A percentile compares a stretch with the other conserved stretches of the same genome.
Conservation (phyloP, 1,140 invertebrate species). For the Drosophila bifasciata region DNA sequence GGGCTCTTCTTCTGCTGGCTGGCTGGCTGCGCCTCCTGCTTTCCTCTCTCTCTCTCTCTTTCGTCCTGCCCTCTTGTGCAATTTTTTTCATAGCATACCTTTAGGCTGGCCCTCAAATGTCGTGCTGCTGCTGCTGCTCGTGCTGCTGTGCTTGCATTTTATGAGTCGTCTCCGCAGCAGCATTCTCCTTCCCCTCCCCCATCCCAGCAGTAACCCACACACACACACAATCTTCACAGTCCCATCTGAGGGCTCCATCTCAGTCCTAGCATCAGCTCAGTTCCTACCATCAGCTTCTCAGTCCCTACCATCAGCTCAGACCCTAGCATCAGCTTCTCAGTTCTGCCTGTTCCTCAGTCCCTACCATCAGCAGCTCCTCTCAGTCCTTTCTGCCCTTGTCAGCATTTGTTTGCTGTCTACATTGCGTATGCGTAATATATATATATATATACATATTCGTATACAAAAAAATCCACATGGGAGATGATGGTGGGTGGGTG, state of each 20-base stretch:
- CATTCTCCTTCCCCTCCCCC: background rate
- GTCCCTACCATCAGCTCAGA: too few relatives aligned
- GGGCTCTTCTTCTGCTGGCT: slow-evolving; percentile 25
- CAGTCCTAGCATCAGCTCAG: background rate
- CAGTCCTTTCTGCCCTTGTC: slow-evolving; percentile 1
- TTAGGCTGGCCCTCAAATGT: slow-evolving; percentile 61
- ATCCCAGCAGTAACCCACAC: background rate
- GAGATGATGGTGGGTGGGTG: too few relatives aligned
- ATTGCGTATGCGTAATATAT: slow-evolving; percentile 50
- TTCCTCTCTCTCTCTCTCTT: background rate
- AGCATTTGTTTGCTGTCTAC: slow-evolving; percentile 37
- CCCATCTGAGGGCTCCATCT: too few relatives aligned
- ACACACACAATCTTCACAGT: too few relatives aligned
- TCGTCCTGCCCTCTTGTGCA: slow-evolving; percentile 43
- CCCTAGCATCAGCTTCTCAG: too few relatives aligned
- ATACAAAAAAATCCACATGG: background rate
- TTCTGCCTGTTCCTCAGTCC: background rate
- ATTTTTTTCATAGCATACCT: slow-evolving; percentile 75
- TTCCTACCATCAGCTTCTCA: too few relatives aligned
- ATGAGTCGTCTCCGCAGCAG: slow-evolving; percentile 2
- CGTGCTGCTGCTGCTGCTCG: slow-evolving; percentile 14
- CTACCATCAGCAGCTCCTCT: too few relatives aligned
- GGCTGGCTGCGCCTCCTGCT: too few relatives aligned
- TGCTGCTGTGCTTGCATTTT: slow-evolving; percentile 65
- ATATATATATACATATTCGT: background rate